Evolutionary conservation across 2,797 vertebrate genomes (phyloP).

Genomic region (Gouania willdenowi): DNA sequence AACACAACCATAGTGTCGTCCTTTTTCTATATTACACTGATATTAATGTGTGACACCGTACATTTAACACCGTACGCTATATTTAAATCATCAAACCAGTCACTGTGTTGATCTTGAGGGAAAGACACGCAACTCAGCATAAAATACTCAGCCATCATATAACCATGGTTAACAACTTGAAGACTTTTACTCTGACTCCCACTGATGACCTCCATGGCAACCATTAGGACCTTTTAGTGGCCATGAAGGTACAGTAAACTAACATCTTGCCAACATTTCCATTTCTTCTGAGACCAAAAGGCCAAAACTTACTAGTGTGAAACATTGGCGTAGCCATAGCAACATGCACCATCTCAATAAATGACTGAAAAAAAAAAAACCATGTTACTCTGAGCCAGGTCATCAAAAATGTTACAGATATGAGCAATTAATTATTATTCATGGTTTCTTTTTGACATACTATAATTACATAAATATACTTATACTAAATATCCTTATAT

Average conservation of each 20-base stretch:
- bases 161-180: constrained; percentile 10
- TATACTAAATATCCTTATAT: too few relatives aligned
- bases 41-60: too few relatives aligned
- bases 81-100: background rate
- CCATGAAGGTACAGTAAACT: constrained; percentile 45
- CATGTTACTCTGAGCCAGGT: constrained; percentile 13
- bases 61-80: too few relatives aligned
- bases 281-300: constrained; percentile 38
- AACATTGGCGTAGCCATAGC: constrained; percentile 52
- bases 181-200: constrained; percentile 29
- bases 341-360: constrained; percentile 34
- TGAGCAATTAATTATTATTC: too few relatives aligned
- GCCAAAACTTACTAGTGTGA: constrained; percentile 37
- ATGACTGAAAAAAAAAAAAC: constrained; percentile 5
- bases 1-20: too few relatives aligned
- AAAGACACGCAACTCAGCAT: background rate
- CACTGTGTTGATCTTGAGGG: constrained; percentile 14
- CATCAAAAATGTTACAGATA: constrained; percentile 16
- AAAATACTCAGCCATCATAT: background rate
- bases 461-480: too few relatives aligned
- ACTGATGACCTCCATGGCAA: constrained; percentile 60
- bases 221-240: constrained; percentile 50
- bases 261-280: constrained; percentile 44
- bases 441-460: too few relatives aligned
- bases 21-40: too few relatives aligned